These are phyloP conservation scores for Brachionus rotundiformis DNA, from an alignment of 1,140 invertebrate genomes.

Conservation along the genomic window DNA sequence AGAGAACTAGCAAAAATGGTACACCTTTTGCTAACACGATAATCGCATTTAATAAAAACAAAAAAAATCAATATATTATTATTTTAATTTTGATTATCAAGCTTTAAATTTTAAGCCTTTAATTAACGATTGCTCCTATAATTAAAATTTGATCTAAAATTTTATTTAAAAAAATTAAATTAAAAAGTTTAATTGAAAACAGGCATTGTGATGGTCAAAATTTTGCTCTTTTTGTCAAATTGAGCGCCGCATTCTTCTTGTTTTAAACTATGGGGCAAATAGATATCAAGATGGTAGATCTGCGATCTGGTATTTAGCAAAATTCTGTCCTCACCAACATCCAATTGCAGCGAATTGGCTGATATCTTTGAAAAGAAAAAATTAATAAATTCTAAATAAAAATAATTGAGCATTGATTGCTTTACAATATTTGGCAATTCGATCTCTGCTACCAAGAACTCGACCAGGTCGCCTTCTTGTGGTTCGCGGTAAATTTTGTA, in stretches of 20 bases:
- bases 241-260: constrained; percentile 68
- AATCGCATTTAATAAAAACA: too few relatives aligned
- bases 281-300: constrained; percentile 71
- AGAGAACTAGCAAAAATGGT: too few relatives aligned
- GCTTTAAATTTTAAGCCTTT: too few relatives aligned
- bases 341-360: constrained; percentile 69
- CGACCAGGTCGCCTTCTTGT: constrained; percentile 58
- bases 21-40: too few relatives aligned
- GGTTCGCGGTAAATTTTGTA: constrained; percentile 62
- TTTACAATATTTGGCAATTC: constrained; percentile 67
- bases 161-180: background rate
- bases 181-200: constrained; percentile 10
- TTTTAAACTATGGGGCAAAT: constrained; percentile 69
- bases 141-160: background rate
- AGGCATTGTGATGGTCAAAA: constrained; percentile 51
- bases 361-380: constrained; percentile 67
- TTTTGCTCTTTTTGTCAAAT: constrained; percentile 69
- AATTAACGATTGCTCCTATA: too few relatives aligned
- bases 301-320: constrained; percentile 68
- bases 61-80: too few relatives aligned
- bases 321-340: constrained; percentile 74
- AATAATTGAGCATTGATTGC: constrained; percentile 52
- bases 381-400: constrained; percentile 51
- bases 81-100: too few relatives aligned
- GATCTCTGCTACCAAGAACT: constrained; percentile 64